Base-by-base conservation (phyloP, 1,140 invertebrate genomes). In the Pseudomyrmex dendroicus region DNA sequence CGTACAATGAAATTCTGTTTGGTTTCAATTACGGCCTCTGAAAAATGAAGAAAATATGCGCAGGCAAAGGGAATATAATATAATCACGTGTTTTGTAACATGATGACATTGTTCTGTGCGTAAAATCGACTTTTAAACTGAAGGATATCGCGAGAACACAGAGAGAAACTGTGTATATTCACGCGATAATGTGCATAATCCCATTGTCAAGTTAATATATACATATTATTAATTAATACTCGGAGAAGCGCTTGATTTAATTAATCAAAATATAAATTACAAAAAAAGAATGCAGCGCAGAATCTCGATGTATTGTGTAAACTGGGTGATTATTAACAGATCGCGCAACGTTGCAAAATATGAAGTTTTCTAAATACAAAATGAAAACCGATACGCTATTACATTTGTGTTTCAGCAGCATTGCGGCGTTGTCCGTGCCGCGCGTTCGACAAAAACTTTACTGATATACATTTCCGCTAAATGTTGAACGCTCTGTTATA, bases 1-100 rank as follows among this genome's bases (percentile, higher is more conserved):
- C 46, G 48, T 66, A 54, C 17, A 52, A 64, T 54, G 46, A 76
- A 63, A 76, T 64, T 73, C 57, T 62, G 52, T 54, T 66, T 76
- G 8, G n/a, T 64, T 66, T 54, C 12, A 15, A 54, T 76, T 66
- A 76, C 22, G 9, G 50, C 2, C 12, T 50, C 12, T 50, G 44
- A 76, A 66, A 20, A 54, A 54, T 52, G 48, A 15, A 50, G 44
- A 76, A 15, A 1, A 35, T 66, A 35, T 17, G 12, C 64, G 1
- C 15, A 64, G 35, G 4, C 8, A 76, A 25, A 64, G 50, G 48
- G n/a, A 50, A 56, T 8, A 61, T 59, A 2, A 46, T 73, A 66
- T 52, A 76, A 66, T 66, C 54, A 77, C 20, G 22, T 44, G 25
- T 20, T 59, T 17, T 73, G 9, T 20, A 52, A 12, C 13, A 56